A percentile compares a stretch with the other conserved stretches of the same genome.
Conservation (phyloP, 2,113 vertebrate genomes). For the Steatornis caripensis region DNA sequence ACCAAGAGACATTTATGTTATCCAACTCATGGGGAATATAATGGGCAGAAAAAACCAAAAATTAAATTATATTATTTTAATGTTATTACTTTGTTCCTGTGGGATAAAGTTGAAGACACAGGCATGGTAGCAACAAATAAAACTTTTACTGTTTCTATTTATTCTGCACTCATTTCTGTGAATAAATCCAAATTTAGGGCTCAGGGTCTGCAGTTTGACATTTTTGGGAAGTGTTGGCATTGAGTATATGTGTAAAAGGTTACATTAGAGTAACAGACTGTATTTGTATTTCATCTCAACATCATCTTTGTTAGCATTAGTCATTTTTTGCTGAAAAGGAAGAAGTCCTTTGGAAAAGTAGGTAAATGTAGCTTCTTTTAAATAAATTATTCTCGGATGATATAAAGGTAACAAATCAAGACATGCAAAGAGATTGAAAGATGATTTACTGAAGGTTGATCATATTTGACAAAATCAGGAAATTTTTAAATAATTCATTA, state of each 20-base stretch:
- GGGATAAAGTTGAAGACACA: neutral
- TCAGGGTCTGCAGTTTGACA: neutral
- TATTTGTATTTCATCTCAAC: neutral
- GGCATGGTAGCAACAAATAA: neutral
- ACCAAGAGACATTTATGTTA: neutral
- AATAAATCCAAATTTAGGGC: neutral
- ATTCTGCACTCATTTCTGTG: neutral
- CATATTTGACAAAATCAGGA: neutral
- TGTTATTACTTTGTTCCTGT: neutral
- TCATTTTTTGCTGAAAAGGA: neutral
- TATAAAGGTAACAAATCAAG: constrained; percentile 4
- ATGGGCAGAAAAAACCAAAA: neutral
- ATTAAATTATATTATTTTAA: neutral
- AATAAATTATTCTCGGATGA: neutral
- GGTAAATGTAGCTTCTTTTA: neutral
- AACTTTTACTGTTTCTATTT: neutral
- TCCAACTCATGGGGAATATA: neutral
- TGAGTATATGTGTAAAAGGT: neutral
- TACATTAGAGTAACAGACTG: neutral
- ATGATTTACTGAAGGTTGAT: neutral
- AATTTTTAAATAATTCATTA: neutral
- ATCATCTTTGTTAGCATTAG: neutral
- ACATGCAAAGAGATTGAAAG: neutral
- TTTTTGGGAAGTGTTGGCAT: neutral
- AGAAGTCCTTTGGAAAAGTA: neutral